Conservation (phyloP, 2,888 invertebrate genomes). For the Tetranychus truncatus region DNA sequence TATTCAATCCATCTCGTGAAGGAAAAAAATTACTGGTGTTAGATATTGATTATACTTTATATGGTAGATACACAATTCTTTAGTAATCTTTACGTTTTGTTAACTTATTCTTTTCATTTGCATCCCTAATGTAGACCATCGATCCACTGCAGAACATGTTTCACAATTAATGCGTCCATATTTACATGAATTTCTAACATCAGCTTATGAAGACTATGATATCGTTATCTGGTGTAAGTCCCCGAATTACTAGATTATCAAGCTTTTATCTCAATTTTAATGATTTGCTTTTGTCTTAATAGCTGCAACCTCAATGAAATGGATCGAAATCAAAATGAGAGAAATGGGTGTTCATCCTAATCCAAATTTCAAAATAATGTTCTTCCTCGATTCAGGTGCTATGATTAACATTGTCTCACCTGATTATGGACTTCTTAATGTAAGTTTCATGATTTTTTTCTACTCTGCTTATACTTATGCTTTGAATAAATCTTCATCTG, state of each 20-base stretch:
- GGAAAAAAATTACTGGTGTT: conserved; percentile 76
- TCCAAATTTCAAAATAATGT: conserved; percentile 70
- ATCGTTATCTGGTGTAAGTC: conserved; percentile 76
- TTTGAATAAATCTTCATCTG: background rate
- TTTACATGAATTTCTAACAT: conserved; percentile 75
- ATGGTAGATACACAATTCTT: conserved; percentile 39
- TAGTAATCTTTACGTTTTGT: background rate
- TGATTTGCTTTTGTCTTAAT: conserved; percentile 12
- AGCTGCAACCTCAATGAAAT: conserved; percentile 88
- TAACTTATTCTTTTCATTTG: conserved; percentile 7
- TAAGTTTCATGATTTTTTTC: conserved; percentile 34
- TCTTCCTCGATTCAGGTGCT: conserved; percentile 71
- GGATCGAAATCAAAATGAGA: conserved; percentile 94
- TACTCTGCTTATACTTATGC: background rate
- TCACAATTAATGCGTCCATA: conserved; percentile 81
- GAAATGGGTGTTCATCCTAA: conserved; percentile 65
- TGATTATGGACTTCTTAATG: conserved; percentile 77
- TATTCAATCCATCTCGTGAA: conserved; percentile 58
- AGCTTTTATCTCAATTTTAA: background rate
- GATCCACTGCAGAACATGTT: conserved; percentile 71
- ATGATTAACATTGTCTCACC: conserved; percentile 86
- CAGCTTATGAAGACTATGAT: conserved; percentile 73
- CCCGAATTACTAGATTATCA: conserved; percentile 4
- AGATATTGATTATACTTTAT: conserved; percentile 89
- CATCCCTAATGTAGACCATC: conserved; percentile 44